Conservation (phyloP, 2,797 vertebrate genomes). For the Spinibarbus caldwelli region DNA sequence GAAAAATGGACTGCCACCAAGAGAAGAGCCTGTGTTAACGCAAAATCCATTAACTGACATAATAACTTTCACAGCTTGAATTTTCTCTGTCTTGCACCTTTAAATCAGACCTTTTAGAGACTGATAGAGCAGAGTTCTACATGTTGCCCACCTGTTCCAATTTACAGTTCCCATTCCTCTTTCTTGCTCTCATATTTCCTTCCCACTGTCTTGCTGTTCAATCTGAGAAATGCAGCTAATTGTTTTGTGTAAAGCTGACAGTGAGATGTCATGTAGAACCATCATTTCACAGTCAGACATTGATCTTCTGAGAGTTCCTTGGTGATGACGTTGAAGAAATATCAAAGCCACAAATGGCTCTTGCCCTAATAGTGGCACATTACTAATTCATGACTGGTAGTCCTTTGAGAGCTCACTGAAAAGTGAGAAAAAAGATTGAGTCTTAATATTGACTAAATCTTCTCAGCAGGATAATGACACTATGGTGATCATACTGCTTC, state of each 20-base stretch:
- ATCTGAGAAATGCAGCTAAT: conserved; percentile 3
- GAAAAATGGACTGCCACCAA: conserved; percentile 17
- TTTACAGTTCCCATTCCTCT: not conserved
- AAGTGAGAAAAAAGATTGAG: conserved; percentile 2
- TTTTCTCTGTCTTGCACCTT: conserved; percentile 13
- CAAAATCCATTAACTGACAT: conserved; percentile 40
- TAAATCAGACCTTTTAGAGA: conserved; percentile 20
- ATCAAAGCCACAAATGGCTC: not conserved
- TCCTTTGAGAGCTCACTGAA: conserved; percentile 11
- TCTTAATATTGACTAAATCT: not conserved
- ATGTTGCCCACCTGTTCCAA: not conserved
- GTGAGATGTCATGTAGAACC: not conserved
- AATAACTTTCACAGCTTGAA: conserved; percentile 43
- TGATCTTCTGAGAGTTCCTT: conserved; percentile 11
- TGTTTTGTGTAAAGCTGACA: conserved; percentile 31
- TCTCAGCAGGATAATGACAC: not conserved
- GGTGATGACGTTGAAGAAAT: not conserved
- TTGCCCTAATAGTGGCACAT: conserved; percentile 3
- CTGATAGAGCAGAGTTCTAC: not conserved
- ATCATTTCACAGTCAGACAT: not conserved
- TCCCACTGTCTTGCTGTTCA: not conserved
- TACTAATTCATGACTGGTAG: conserved; percentile 6
- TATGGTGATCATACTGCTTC: not conserved
- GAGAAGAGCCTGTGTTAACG: conserved; percentile 7
- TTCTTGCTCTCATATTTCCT: not conserved